Conservation (phyloP, 2,888 invertebrate genomes). For the Entomobrya proxima region DNA sequence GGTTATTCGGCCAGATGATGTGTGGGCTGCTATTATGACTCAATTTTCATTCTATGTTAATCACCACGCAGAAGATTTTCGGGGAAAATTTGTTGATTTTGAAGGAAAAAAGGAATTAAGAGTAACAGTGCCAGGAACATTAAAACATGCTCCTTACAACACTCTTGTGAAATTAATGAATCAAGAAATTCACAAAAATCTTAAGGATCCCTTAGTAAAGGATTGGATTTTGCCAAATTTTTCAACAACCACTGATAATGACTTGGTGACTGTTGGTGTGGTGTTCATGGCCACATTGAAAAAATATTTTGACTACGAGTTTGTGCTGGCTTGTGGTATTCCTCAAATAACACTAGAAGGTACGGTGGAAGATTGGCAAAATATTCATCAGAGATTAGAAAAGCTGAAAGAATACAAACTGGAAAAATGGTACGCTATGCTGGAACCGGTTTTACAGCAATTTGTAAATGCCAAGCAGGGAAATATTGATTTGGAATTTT, state of each 20-base stretch:
- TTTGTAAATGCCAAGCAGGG: too few relatives aligned
- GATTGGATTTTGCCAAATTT: slow-evolving; percentile 46
- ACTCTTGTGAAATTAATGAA: slow-evolving; percentile 27
- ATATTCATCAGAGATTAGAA: neutral
- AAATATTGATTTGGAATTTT: neutral
- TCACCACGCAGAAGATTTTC: slow-evolving; percentile 37
- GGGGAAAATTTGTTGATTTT: slow-evolving; percentile 44
- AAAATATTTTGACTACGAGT: slow-evolving; percentile 35
- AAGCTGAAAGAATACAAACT: neutral
- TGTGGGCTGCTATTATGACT: too few relatives aligned
- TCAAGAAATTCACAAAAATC: slow-evolving; percentile 32
- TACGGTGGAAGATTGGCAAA: neutral
- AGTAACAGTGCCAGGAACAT: slow-evolving; percentile 1
- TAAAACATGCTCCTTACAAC: slow-evolving; percentile 33
- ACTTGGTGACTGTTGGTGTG: slow-evolving; percentile 19
- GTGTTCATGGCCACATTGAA: slow-evolving; percentile 46
- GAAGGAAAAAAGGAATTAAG: slow-evolving; percentile 43
- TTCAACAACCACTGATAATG: too few relatives aligned
- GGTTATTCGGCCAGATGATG: too few relatives aligned
- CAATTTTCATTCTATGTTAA: slow-evolving; percentile 57
- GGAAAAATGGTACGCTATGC: slow-evolving; percentile 5
- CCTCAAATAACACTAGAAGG: slow-evolving; percentile 6
- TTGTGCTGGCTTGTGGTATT: neutral
- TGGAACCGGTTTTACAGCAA: slow-evolving; percentile 6
- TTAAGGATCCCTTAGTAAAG: slow-evolving; percentile 18